phyloP scores from a whole-genome alignment of 2,888 invertebrate species.

The Leucophenga montana region DNA sequence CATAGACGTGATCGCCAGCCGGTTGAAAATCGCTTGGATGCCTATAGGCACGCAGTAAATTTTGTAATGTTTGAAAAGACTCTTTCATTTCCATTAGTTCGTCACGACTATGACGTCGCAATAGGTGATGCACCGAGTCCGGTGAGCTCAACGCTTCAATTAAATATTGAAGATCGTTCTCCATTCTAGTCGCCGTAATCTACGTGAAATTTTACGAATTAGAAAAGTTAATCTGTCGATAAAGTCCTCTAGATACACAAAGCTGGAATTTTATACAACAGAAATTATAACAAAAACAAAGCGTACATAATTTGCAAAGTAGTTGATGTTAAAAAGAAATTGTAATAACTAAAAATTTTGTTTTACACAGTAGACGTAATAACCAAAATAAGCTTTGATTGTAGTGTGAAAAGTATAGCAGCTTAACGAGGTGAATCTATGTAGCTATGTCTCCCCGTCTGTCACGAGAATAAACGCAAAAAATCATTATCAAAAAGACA shows the following conservation, averaged over 20 bases:
- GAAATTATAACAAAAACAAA: not conserved
- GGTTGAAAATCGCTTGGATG: not conserved
- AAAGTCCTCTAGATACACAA: not conserved
- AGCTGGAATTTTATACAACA: not conserved
- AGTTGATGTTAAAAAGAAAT: not conserved
- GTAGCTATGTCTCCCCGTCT: too few relatives aligned
- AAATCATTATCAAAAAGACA: too few relatives aligned
- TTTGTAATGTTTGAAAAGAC: constrained; percentile 42
- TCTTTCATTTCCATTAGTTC: constrained; percentile 55
- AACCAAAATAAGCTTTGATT: too few relatives aligned
- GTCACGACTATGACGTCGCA: constrained; percentile 32
- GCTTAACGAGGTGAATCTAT: too few relatives aligned
- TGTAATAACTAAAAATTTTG: too few relatives aligned
- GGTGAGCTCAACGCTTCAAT: constrained; percentile 48
- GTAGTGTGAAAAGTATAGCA: too few relatives aligned
- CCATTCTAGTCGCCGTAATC: constrained; percentile 38
- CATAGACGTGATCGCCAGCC: not conserved
- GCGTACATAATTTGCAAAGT: not conserved
- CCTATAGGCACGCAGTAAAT: constrained; percentile 31
- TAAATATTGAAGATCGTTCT: constrained; percentile 52
- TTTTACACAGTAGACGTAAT: not conserved
- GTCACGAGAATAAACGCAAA: too few relatives aligned
- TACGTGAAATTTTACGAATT: not conserved
- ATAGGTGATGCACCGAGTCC: constrained; percentile 35
- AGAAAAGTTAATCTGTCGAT: not conserved